These are phyloP conservation scores for Atopsyche davidsoni DNA, from an alignment of 1,140 invertebrate genomes.

Conservation along the genomic window DNA sequence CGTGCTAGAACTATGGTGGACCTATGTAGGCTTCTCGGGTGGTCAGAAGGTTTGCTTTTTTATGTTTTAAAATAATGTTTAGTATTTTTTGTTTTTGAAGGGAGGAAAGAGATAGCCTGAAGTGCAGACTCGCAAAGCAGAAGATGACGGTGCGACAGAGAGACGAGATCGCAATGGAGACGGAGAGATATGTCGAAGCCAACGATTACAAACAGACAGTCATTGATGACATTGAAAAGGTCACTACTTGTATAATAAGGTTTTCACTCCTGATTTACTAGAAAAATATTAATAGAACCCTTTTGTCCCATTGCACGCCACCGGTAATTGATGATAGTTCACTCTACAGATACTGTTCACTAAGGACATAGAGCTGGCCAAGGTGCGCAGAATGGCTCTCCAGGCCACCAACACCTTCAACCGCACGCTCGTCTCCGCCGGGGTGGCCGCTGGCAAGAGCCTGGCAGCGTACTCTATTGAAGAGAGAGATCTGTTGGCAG, in stretches of 20 bases:
- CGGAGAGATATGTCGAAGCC: conserved; percentile 4
- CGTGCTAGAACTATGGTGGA: too few species aligned
- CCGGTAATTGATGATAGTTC: too few species aligned
- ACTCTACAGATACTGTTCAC: conserved; percentile 15
- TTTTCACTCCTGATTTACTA: too few species aligned
- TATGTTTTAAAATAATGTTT: too few species aligned
- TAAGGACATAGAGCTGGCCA: conserved; percentile 21
- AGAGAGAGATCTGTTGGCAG: conserved; percentile 11
- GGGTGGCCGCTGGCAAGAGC: conserved; percentile 13
- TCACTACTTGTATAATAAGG: too few species aligned
- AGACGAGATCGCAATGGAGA: conserved; percentile 4
- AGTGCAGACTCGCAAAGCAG: conserved; percentile 1
- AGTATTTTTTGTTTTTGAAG: not conserved
- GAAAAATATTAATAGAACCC: too few species aligned
- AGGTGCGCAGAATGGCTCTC: conserved; percentile 19
- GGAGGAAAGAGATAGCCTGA: not conserved
- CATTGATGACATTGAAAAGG: conserved; percentile 11
- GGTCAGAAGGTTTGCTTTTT: too few species aligned
- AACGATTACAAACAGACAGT: conserved; percentile 12
- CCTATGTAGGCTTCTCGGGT: too few species aligned
- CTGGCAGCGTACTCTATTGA: conserved; percentile 14
- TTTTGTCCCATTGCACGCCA: too few species aligned
- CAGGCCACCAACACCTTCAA: conserved; percentile 15
- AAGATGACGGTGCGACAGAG: conserved; percentile 9
- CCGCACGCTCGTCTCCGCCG: conserved; percentile 14